Conservation (phyloP, 1,140 invertebrate genomes). For the Drosophila navojoa region DNA sequence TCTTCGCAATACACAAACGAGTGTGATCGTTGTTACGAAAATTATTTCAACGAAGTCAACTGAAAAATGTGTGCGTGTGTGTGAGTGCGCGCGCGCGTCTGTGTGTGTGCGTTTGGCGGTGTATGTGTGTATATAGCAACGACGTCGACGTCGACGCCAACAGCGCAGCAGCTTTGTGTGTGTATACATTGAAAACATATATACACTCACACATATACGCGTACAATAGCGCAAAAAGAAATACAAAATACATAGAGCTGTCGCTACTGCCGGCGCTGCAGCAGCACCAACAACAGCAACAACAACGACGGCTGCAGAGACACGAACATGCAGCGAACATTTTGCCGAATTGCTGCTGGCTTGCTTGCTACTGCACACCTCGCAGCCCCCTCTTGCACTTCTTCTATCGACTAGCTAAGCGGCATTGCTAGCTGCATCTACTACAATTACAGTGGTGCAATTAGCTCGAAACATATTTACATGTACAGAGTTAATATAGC, state of each 20-base stretch:
- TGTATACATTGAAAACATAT: slow-evolving; percentile 39
- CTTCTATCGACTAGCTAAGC: slow-evolving; percentile 47
- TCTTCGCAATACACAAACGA: slow-evolving; percentile 82
- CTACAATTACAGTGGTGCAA: slow-evolving; percentile 39
- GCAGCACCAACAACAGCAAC: neutral
- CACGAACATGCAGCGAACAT: slow-evolving; percentile 65
- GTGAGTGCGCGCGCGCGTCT: slow-evolving; percentile 14
- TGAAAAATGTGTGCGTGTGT: slow-evolving; percentile 69
- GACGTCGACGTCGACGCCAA: slow-evolving; percentile 36
- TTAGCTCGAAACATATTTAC: neutral
- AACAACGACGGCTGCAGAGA: no score
- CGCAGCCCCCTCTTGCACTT: slow-evolving; percentile 45
- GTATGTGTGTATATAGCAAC: slow-evolving; percentile 23
- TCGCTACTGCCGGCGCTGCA: slow-evolving; percentile 49
- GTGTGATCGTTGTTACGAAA: slow-evolving; percentile 84
- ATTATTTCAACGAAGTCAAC: slow-evolving; percentile 83
- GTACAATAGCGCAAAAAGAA: slow-evolving; percentile 61
- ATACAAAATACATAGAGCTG: slow-evolving; percentile 63
- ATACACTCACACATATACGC: slow-evolving; percentile 15
- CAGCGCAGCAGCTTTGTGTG: slow-evolving; percentile 62
- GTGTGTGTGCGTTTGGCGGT: slow-evolving; percentile 17
- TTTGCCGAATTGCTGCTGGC: slow-evolving; percentile 63
- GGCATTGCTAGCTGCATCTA: slow-evolving; percentile 39
- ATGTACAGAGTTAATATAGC: no score
- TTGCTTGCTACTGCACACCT: slow-evolving; percentile 40